A percentile compares a stretch with the other conserved stretches of the same genome.
These are phyloP conservation scores for Liopterus haemorrhoidalis DNA, from an alignment of 2,888 invertebrate genomes.

Conservation along the genomic window DNA sequence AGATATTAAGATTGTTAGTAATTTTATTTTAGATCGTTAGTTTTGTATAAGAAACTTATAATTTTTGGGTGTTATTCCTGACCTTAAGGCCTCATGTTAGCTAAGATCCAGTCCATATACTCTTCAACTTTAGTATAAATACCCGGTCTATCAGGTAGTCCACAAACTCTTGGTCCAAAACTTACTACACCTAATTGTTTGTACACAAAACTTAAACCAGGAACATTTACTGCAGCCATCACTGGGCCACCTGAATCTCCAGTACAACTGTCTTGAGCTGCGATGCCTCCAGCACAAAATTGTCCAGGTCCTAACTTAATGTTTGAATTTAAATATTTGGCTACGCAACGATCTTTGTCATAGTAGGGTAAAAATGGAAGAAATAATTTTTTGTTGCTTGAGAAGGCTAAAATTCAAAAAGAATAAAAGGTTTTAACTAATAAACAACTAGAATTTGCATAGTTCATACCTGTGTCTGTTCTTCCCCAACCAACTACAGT, in stretches of 20 bases:
- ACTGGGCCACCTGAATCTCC: slow-evolving; percentile 76
- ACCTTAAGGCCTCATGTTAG: no score
- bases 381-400: slow-evolving; percentile 23
- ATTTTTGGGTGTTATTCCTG: no score
- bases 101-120: slow-evolving; percentile 42
- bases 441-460: slow-evolving; percentile 19
- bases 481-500: slow-evolving; percentile 52
- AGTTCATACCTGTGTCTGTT: slow-evolving; percentile 41
- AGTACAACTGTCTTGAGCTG: slow-evolving; percentile 60
- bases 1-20: no score
- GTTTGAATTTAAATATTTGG: slow-evolving; percentile 16
- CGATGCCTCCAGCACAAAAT: slow-evolving; percentile 40
- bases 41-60: no score
- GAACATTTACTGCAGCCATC: slow-evolving; percentile 49
- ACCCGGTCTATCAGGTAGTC: slow-evolving; percentile 36
- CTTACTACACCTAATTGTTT: slow-evolving; percentile 39
- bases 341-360: slow-evolving; percentile 4
- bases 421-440: not conserved
- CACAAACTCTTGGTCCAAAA: slow-evolving; percentile 41
- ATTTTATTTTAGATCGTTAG: no score
- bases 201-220: slow-evolving; percentile 10
- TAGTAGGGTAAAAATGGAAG: slow-evolving; percentile 13
- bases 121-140: slow-evolving; percentile 38
- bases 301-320: slow-evolving; percentile 35
- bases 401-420: slow-evolving; percentile 7